Conservation (phyloP, 2,888 invertebrate species). For the Cataglyphis cursor region DNA sequence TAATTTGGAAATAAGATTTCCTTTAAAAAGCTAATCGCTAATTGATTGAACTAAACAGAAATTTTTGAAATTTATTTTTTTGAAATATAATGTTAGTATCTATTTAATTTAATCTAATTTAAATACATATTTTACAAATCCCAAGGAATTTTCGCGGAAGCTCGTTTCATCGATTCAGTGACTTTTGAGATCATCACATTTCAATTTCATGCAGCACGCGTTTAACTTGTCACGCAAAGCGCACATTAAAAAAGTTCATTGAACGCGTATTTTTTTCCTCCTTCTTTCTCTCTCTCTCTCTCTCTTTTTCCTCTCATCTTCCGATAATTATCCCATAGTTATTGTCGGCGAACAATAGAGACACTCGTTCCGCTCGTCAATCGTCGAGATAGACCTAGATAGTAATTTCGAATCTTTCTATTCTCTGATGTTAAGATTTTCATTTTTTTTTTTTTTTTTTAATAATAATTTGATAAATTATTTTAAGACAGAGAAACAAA, state of each 20-base stretch:
- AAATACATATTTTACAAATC: neutral
- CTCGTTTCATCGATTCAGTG: slow-evolving; percentile 1
- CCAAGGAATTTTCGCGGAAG: neutral
- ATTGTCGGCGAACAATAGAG: slow-evolving; percentile 59
- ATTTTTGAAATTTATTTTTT: neutral
- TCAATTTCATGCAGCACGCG: slow-evolving; percentile 21
- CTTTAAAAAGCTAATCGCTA: neutral
- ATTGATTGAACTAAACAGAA: neutral
- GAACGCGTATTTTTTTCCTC: neutral
- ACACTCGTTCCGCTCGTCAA: slow-evolving; percentile 65
- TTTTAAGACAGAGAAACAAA: slow-evolving; percentile 56
- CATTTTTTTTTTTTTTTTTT: neutral
- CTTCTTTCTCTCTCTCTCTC: neutral
- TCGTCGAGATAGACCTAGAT: slow-evolving; percentile 32
- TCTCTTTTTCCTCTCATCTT: neutral
- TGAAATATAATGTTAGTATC: neutral
- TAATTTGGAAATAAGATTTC: neutral
- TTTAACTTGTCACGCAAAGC: slow-evolving; percentile 13
- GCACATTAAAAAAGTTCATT: slow-evolving; percentile 28
- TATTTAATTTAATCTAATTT: neutral
- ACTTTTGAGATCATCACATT: neutral
- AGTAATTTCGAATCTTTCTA: neutral
- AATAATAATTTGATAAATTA: neutral
- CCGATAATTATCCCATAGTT: neutral
- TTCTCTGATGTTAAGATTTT: neutral